A percentile compares a stretch with the other conserved stretches of the same genome.
Evolutionary conservation across 2,113 vertebrate species (phyloP).

Genomic region (Sitta europaea): DNA sequence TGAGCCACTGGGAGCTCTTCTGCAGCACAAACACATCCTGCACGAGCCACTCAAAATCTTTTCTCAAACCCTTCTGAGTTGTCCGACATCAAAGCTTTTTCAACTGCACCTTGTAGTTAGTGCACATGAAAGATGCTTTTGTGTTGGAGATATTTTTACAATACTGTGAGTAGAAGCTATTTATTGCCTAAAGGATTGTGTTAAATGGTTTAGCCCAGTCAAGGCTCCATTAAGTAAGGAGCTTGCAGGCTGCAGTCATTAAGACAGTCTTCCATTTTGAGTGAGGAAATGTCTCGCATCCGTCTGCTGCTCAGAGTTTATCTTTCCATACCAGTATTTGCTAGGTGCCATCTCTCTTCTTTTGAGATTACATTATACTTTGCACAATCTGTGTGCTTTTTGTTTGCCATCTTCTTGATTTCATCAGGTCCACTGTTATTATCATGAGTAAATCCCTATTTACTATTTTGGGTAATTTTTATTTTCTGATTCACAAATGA

Average conservation of each 20-base stretch:
- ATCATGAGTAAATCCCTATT: neutral
- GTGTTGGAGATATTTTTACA: neutral
- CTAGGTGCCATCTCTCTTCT: neutral
- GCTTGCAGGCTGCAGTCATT: conserved; percentile 1
- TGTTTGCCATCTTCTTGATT: conserved; percentile 2
- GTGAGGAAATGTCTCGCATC: neutral
- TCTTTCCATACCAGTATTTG: conserved; percentile 18
- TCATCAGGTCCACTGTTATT: neutral
- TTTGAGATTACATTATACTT: conserved; percentile 1
- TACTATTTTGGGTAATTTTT: neutral
- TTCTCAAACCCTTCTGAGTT: neutral
- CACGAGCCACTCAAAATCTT: neutral
- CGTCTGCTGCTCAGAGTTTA: conserved; percentile 14
- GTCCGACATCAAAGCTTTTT: neutral
- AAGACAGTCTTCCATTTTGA: neutral
- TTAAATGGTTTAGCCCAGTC: conserved; percentile 30
- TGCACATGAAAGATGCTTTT: neutral
- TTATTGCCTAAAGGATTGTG: neutral
- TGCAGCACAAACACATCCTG: conserved; percentile 13
- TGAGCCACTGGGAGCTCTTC: conserved; percentile 53
- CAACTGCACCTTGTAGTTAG: neutral
- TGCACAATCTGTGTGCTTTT: conserved; percentile 6
- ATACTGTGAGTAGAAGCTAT: neutral
- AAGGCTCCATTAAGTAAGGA: neutral
- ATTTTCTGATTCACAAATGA: conserved; percentile 21